Evolutionary conservation across 2,797 vertebrate species (phyloP).

Genomic region (Thaleichthys pacificus): DNA sequence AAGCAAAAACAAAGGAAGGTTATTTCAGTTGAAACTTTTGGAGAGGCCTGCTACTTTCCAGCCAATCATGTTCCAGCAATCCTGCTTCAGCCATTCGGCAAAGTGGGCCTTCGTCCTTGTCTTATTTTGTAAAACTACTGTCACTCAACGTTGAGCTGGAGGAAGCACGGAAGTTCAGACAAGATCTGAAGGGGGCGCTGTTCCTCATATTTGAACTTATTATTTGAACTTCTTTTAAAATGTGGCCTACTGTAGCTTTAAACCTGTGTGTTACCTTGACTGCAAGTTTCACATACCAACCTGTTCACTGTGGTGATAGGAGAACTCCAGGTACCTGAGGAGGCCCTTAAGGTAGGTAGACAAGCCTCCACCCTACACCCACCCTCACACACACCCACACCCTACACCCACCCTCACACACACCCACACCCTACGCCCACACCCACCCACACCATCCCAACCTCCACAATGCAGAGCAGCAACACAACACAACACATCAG

Average conservation of each 20-base stretch:
- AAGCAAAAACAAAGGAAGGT: too few species aligned
- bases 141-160: not conserved
- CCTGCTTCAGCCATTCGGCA: too few species aligned
- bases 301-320: conserved; percentile 95
- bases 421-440: not conserved
- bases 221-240: not conserved
- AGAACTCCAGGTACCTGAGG: conserved; percentile 95
- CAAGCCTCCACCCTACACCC: not conserved
- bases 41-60: too few species aligned
- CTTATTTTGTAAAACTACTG: too few species aligned
- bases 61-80: too few species aligned
- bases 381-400: not conserved
- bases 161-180: not conserved
- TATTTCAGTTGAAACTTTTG: too few species aligned
- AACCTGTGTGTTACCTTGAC: conserved; percentile 77
- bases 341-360: conserved; percentile 90
- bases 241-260: not conserved
- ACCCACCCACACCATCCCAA: not conserved
- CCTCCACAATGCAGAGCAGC: not conserved
- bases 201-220: too few species aligned
- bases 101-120: too few species aligned
- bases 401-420: not conserved
- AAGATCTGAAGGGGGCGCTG: too few species aligned
- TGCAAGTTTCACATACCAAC: conserved; percentile 89
- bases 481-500: not conserved